Evolutionary conservation across 1,140 invertebrate species (phyloP).

Genomic region (Alviniconcha marisindica): DNA sequence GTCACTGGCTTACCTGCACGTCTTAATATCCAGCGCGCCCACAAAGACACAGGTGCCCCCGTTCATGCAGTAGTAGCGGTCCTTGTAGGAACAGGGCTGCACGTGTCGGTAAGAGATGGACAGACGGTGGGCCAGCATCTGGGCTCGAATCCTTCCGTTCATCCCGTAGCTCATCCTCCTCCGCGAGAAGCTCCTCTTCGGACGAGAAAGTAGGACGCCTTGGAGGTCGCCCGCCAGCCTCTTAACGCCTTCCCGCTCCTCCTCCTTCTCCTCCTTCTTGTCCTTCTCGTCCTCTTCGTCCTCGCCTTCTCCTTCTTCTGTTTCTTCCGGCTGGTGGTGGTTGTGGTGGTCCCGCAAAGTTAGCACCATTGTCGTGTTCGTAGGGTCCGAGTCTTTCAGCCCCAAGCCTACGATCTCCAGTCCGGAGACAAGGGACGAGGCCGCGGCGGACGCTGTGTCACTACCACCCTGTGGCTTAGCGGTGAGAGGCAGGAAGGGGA

Average conservation of each 20-base stretch:
- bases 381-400: neutral
- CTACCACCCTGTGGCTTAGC: neutral
- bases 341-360: neutral
- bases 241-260: neutral
- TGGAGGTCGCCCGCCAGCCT: neutral
- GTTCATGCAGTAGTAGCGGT: constrained; percentile 60
- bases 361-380: constrained; percentile 18
- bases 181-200: neutral
- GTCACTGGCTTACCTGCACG: constrained; percentile 55
- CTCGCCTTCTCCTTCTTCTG: constrained; percentile 19
- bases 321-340: neutral
- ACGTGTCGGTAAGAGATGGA: constrained; percentile 49
- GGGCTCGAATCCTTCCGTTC: constrained; percentile 27
- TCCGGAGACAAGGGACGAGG: no score
- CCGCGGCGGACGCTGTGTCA: no score
- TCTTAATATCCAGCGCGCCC: constrained; percentile 60
- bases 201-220: neutral
- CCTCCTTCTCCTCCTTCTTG: neutral
- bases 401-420: constrained; percentile 13
- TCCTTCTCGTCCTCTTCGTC: neutral
- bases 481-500: neutral
- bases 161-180: constrained; percentile 13
- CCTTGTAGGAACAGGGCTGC: constrained; percentile 46
- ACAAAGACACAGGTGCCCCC: constrained; percentile 59
- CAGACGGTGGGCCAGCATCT: neutral